Percentiles rank a stretch among this genome's conserved stretches.
These are phyloP conservation scores for Empis stercorea DNA, from an alignment of 2,888 invertebrate genomes.

Conservation along the genomic window DNA sequence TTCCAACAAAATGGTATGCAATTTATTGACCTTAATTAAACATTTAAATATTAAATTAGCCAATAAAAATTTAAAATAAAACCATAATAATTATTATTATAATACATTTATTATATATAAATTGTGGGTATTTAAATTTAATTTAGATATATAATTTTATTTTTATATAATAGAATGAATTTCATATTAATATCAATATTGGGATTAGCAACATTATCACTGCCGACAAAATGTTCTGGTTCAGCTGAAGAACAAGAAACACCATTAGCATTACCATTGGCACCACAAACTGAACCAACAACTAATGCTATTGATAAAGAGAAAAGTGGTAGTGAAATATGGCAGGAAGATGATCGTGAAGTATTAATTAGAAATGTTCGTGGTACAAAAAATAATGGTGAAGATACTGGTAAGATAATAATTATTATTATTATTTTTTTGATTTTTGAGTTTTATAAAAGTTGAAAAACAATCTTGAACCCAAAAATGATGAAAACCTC, in stretches of 20 bases:
- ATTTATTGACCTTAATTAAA: too few species aligned
- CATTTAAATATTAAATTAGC: too few species aligned
- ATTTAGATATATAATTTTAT: too few species aligned
- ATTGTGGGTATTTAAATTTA: too few species aligned
- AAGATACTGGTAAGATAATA: background rate
- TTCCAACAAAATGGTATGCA: too few species aligned
- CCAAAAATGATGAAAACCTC: too few species aligned
- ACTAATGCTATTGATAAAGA: constrained; percentile 12
- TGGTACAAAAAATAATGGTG: constrained; percentile 49
- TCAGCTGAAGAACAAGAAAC: constrained; percentile 31
- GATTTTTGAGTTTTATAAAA: too few species aligned
- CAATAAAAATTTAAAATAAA: too few species aligned
- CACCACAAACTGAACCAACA: constrained; percentile 33
- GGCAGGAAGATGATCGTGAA: constrained; percentile 69
- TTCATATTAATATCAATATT: constrained; percentile 9
- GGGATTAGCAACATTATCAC: constrained; percentile 25
- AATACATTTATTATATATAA: too few species aligned
- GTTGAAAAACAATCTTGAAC: too few species aligned
- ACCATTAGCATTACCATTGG: constrained; percentile 33
- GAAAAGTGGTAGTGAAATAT: constrained; percentile 48
- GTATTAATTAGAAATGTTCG: constrained; percentile 67
- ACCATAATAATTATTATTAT: too few species aligned
- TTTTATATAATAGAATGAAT: background rate
- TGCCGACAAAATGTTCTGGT: constrained; percentile 25
- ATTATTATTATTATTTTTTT: too few species aligned